Base-by-base conservation (phyloP, 2,888 invertebrate species). In the Aleiodes leptofemur region DNA sequence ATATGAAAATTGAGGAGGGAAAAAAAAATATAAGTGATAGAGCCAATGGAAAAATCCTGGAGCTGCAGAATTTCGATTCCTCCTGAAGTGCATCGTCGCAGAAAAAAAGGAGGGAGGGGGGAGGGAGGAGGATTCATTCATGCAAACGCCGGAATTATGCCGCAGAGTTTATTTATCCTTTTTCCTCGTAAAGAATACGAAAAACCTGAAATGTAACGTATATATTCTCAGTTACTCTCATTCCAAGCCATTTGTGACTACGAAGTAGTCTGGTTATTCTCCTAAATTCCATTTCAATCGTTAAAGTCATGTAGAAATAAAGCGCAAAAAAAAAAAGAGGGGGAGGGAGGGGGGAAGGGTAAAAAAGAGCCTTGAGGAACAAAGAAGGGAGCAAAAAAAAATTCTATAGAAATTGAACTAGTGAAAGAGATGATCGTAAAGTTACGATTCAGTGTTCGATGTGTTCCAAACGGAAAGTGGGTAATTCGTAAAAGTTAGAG, bases 111-210 rank as follows among this genome's bases (percentile, higher is more conserved):
- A 55, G 16, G 56, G 61, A 11, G 23, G 57, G 23, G 23, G 23
- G 23, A 2, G 23, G 56, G 61, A 11, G 23, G 57, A 55, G 16
- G 56, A 57, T 79, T 83, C 82, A 82, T 83, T 80, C 82, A 84
- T 84, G 83, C 83, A 84, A 84, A 84, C 84, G 82, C 81, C 76
- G 61, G 77, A 83, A 84, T 84, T 84, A 84, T 84, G 77, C 84
- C 79, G 79, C 74, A 48, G 77, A 77, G 71, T 82, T 64, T 82
- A 78, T 79, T 82, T 81, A 23, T 23, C 43, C 8, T 43, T 43
- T 43, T 43, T 43, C 43, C 2, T 43, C 43, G 9, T 43, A 43
- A 43, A 43, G 11, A 43, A 43, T 11, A 43, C 7, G 43, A 9
- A 43, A 43, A 43, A 9, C 43, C 43, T 43, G 43, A 43, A 43